phyloP scores from a whole-genome alignment of 2,888 invertebrate genomes.

The Acleris laterana region DNA sequence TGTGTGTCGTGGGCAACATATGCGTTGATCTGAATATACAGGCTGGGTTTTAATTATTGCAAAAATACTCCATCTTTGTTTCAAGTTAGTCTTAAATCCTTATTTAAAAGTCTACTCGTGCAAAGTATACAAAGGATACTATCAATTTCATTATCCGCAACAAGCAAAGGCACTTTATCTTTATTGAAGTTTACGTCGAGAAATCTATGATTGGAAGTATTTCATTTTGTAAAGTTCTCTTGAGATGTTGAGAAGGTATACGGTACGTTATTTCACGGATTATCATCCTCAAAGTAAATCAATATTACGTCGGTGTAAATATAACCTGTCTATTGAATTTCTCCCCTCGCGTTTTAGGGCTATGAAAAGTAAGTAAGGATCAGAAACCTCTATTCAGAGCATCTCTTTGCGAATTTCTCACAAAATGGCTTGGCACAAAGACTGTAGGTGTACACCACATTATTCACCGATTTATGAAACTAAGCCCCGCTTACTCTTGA shows the following conservation, averaged over 20 bases:
- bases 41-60: neutral
- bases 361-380: constrained; percentile 59
- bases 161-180: neutral
- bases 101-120: too few relatives aligned
- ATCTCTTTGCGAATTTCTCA: constrained; percentile 57
- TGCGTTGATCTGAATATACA: constrained; percentile 35
- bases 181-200: neutral
- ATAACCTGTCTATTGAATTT: constrained; percentile 47
- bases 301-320: constrained; percentile 31
- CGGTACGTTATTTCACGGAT: constrained; percentile 20
- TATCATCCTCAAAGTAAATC: constrained; percentile 29
- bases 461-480: constrained; percentile 5
- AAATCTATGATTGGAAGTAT: neutral
- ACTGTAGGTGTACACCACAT: constrained; percentile 35
- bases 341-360: constrained; percentile 47
- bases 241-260: neutral
- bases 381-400: constrained; percentile 57
- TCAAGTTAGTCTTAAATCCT: too few relatives aligned
- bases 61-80: too few relatives aligned
- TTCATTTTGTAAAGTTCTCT: neutral
- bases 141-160: neutral
- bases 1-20: too few relatives aligned
- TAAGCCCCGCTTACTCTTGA: neutral
- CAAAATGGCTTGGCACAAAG: constrained; percentile 59
- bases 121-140: neutral